Evolutionary conservation across 2,797 vertebrate species (phyloP), one percentile per base, ranked within the genome.

Genomic region (Betta splendens): DNA sequence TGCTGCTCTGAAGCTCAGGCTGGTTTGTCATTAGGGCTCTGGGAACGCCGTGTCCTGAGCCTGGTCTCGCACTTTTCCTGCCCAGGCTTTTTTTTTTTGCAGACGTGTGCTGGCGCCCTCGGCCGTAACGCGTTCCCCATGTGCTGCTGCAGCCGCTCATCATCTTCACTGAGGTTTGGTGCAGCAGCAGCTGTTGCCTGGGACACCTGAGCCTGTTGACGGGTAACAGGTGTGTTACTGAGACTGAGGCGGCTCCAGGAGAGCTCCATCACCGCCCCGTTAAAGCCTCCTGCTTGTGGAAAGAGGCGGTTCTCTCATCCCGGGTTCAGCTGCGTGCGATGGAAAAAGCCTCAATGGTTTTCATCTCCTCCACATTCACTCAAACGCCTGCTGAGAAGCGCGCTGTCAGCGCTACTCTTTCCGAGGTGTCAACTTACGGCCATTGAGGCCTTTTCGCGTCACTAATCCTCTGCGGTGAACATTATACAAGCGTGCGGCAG

Each of bases 101-200:
- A 74, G 80, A 80, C 75, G 85, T 86, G 79, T 86, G 80, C 79
- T 78, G 84, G 74, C 77, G 84, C 77, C 85, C 83, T 81, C 38
- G 32, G 33, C 58, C 39, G 2, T 81, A 86, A 89, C 69, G 74
- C 46, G 51, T 89, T 87, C 78, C 82, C 78, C 87, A 88, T 80
- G 72, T 77, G 72, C 64, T 72, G 56, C 54, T 46, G 42, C 64
- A 68, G 75, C 58, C 56, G 57, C 60, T 31, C 46, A 36, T 46
- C 29, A 62, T 28, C 45, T 37, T 57, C 42, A 53, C 45, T 5
- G 53, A 60, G 53, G 40, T 44, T 49, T 13, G 9, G 11, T 23
- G 33, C 26, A 59, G 48, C 21, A 61, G 26, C 33, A 22, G 37
- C 15, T 55, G 63, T 43, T 21, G 37, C 16, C 69, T 21, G 26